phyloP scores from a whole-genome alignment of 2,888 invertebrate species.

The Bombylius discolor region DNA sequence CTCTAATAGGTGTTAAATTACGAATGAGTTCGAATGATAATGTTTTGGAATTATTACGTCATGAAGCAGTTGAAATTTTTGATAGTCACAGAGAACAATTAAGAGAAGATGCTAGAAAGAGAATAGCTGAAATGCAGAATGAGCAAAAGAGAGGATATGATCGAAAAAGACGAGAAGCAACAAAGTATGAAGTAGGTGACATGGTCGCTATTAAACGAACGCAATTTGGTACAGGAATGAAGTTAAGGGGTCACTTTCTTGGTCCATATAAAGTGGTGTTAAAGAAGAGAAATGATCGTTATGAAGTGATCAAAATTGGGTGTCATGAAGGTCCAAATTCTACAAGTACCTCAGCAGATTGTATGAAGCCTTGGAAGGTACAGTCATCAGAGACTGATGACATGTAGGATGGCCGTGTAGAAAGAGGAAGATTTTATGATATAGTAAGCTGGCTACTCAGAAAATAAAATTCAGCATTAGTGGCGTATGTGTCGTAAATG shows the following conservation, averaged over 20 bases:
- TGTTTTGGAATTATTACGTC: constrained; percentile 3
- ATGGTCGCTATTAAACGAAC: constrained; percentile 9
- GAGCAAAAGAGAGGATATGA: constrained; percentile 6
- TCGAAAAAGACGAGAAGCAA: neutral
- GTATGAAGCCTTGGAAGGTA: neutral
- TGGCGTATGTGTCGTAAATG: too few relatives aligned
- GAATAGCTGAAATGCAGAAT: constrained; percentile 12
- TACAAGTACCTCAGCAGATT: neutral
- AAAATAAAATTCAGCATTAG: too few relatives aligned
- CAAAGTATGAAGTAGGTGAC: constrained; percentile 6
- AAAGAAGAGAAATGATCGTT: neutral
- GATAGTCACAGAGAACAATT: constrained; percentile 7
- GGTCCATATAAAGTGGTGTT: constrained; percentile 5
- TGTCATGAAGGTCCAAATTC: neutral
- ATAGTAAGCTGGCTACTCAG: too few relatives aligned
- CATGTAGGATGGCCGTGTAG: too few relatives aligned
- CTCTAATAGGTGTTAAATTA: constrained; percentile 12
- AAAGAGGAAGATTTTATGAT: too few relatives aligned
- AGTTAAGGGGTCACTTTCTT: constrained; percentile 7
- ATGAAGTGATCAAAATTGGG: neutral
- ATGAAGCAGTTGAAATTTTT: constrained; percentile 4
- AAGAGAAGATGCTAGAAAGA: constrained; percentile 10
- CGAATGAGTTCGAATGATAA: neutral
- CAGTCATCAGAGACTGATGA: too few relatives aligned
- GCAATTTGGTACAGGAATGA: constrained; percentile 7